Percentiles rank a stretch among this genome's conserved stretches.
Conservation (phyloP, 2,797 vertebrate species). For the Rhinella marina region DNA sequence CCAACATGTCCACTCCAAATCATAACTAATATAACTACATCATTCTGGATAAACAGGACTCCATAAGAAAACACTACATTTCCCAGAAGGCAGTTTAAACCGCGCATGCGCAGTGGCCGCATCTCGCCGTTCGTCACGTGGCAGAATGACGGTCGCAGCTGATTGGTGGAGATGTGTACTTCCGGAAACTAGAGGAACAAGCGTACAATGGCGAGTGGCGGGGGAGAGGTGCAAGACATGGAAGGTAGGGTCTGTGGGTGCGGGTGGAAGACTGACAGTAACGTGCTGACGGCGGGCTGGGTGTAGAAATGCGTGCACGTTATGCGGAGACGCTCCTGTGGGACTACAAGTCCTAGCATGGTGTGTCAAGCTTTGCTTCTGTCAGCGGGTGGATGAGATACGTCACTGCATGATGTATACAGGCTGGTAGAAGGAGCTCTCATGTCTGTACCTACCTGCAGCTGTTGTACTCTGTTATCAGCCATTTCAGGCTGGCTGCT, state of each 20-base stretch:
- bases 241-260: slow-evolving; percentile 73
- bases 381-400: neutral
- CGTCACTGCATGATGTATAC: neutral
- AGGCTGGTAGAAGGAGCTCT: neutral
- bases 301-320: neutral
- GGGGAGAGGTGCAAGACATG: slow-evolving; percentile 81
- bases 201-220: slow-evolving; percentile 77
- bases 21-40: too few species aligned
- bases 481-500: neutral
- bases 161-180: slow-evolving; percentile 27
- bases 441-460: neutral
- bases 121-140: neutral
- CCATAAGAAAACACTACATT: slow-evolving; percentile 11
- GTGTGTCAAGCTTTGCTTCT: neutral
- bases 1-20: neutral
- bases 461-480: neutral
- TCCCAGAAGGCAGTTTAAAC: neutral
- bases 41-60: too few species aligned
- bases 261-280: neutral
- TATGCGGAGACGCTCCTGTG: neutral
- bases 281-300: neutral
- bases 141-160: neutral
- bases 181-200: slow-evolving; percentile 70
- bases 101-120: neutral
- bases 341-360: neutral